These are phyloP conservation scores for Cenopis cana DNA, from an alignment of 2,888 invertebrate genomes.

Conservation along the genomic window DNA sequence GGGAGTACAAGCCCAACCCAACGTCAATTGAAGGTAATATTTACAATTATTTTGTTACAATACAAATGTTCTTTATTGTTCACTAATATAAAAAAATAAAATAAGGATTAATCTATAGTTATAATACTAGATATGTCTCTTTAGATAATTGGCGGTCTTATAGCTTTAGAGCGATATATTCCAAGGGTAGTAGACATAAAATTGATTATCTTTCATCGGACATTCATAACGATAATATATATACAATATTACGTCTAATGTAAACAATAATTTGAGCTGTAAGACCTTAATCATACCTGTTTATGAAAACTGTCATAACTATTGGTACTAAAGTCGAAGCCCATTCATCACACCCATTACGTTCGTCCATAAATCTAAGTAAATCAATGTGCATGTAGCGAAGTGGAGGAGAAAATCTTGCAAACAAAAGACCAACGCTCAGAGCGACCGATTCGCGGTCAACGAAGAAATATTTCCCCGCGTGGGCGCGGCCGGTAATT, in stretches of 20 bases:
- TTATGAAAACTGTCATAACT: conserved; percentile 7
- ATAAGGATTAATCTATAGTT: no score
- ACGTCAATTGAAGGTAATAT: no score
- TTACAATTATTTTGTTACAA: background rate
- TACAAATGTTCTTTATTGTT: no score
- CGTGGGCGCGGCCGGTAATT: conserved; percentile 36
- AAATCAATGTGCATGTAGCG: conserved; percentile 39
- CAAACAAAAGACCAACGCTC: conserved; percentile 34
- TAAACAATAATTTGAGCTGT: background rate
- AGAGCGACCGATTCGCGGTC: conserved; percentile 36
- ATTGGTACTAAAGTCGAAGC: background rate
- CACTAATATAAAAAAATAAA: no score
- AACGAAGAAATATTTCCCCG: conserved; percentile 27
- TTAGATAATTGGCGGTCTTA: no score
- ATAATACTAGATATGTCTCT: no score
- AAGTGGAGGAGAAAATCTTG: conserved; percentile 25
- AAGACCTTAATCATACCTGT: background rate
- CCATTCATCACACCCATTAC: conserved; percentile 26
- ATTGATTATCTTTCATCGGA: no score
- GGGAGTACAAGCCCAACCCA: no score
- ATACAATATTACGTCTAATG: background rate
- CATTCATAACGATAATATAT: no score
- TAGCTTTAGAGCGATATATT: no score
- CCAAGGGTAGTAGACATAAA: no score
- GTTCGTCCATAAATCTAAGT: conserved; percentile 32